These are phyloP conservation scores for Fragum whitleyi DNA, from an alignment of 2,888 invertebrate species.

Conservation along the genomic window DNA sequence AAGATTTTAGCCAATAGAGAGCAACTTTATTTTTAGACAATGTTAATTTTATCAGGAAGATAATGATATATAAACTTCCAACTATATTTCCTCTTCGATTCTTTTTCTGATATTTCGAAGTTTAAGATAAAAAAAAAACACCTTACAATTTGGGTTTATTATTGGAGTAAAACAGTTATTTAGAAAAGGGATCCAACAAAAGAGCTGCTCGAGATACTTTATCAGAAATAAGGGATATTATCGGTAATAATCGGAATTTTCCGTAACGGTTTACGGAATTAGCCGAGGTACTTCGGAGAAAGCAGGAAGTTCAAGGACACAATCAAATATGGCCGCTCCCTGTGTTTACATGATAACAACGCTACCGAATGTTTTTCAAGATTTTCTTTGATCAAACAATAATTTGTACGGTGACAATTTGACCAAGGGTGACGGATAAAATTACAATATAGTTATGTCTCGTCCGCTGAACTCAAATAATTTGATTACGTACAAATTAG, in stretches of 20 bases:
- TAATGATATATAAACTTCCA: no score
- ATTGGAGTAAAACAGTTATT: no score
- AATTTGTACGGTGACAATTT: neutral
- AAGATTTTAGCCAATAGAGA: no score
- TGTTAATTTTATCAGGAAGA: no score
- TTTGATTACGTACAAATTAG: conserved; percentile 91
- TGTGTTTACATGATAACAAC: conserved; percentile 13
- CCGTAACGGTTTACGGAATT: neutral
- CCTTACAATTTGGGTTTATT: no score
- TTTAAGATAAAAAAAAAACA: no score
- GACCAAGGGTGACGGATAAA: neutral
- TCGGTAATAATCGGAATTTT: neutral
- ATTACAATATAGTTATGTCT: conserved; percentile 74
- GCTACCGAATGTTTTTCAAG: neutral
- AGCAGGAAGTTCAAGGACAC: conserved; percentile 52
- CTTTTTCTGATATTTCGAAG: no score
- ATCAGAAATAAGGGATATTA: neutral
- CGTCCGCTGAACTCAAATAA: conserved; percentile 85
- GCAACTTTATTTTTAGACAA: no score
- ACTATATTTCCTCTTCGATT: no score
- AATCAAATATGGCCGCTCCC: conserved; percentile 60
- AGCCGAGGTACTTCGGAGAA: neutral
- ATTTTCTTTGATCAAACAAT: neutral
- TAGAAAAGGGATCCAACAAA: no score
- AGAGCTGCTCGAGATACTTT: no score